Conservation (phyloP, 1,140 invertebrate genomes). For the Rhopalosiphum maidis region DNA sequence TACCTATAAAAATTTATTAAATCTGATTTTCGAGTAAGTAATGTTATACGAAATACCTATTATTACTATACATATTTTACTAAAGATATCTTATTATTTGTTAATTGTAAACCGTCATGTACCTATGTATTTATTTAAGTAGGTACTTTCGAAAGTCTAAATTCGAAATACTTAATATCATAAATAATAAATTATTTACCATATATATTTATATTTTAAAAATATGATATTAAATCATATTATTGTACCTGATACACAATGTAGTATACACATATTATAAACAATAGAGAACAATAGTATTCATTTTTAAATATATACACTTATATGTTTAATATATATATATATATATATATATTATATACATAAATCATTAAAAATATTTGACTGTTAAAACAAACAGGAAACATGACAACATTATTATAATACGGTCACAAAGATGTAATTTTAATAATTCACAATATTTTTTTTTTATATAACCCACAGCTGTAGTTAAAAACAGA, state of each 20-base stretch:
- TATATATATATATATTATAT: no score
- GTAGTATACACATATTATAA: neutral
- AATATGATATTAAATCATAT: neutral
- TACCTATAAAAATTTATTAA: no score
- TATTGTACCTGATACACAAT: neutral
- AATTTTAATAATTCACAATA: conserved; percentile 40
- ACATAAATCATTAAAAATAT: conserved; percentile 12
- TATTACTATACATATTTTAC: no score
- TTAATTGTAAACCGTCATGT: neutral
- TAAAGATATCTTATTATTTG: no score
- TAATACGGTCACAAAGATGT: neutral
- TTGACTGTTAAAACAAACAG: conserved; percentile 35
- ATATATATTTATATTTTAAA: neutral
- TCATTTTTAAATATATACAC: neutral
- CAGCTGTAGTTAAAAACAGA: neutral
- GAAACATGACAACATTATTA: conserved; percentile 29
- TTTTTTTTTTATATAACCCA: neutral
- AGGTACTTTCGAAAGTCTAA: neutral
- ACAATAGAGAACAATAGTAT: neutral
- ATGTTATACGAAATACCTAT: no score
- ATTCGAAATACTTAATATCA: neutral
- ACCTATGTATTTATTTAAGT: neutral
- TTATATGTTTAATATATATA: neutral
- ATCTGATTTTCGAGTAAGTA: no score
- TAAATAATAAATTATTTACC: neutral